phyloP scores from a whole-genome alignment of 2,113 vertebrate species.

The Heloderma charlesbogerti region DNA sequence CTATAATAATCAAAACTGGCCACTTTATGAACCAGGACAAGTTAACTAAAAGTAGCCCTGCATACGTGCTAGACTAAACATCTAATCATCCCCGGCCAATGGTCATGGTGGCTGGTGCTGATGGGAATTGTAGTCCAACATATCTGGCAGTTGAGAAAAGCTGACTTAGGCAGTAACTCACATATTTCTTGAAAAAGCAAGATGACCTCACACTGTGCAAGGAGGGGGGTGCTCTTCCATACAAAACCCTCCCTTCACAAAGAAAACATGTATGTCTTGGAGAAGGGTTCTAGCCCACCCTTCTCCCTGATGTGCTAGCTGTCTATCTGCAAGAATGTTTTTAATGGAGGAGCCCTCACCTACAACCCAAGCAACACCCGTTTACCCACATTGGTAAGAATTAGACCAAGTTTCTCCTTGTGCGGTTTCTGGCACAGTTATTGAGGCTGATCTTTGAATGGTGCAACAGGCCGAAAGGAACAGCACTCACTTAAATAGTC shows the following conservation, averaged over 20 bases:
- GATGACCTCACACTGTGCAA: background rate
- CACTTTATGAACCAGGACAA: no score
- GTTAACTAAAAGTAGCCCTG: no score
- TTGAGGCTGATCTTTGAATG: background rate
- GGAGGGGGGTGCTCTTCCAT: no score
- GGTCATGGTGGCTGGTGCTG: no score
- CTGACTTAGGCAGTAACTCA: background rate
- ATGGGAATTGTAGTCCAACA: no score
- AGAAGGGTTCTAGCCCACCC: background rate
- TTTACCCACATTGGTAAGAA: background rate
- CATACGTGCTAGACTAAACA: no score
- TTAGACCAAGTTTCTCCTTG: background rate
- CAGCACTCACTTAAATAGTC: background rate
- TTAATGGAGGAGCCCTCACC: background rate
- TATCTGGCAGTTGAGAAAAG: no score
- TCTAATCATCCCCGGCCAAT: no score
- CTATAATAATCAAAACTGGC: no score
- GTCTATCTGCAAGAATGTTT: background rate
- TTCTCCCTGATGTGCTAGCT: background rate
- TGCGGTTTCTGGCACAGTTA: background rate
- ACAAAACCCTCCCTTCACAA: background rate
- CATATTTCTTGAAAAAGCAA: background rate
- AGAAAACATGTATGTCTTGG: background rate
- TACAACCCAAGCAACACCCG: background rate
- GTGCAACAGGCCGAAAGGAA: background rate